Evolutionary conservation across 2,797 vertebrate genomes (phyloP).

Genomic region (Clarias fuscus): DNA sequence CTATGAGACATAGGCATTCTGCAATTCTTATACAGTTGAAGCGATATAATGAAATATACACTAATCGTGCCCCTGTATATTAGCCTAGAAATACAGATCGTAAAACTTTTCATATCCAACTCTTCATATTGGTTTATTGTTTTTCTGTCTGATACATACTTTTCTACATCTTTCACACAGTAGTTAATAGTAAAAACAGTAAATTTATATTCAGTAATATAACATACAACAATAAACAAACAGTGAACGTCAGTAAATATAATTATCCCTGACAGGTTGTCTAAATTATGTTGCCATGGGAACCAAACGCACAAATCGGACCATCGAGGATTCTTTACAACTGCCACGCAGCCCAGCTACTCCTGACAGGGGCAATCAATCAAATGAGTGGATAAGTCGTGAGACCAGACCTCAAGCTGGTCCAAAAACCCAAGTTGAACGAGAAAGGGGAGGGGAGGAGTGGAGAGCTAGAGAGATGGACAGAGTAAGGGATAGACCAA

Average conservation of each 20-base stretch:
- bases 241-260: constrained; percentile 37
- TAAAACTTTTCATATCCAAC: neutral
- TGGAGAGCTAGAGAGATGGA: constrained; percentile 58
- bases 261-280: constrained; percentile 64
- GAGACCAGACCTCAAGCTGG: constrained; percentile 67
- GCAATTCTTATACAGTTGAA: neutral
- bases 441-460: constrained; percentile 56
- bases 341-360: constrained; percentile 61
- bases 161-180: neutral
- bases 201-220: neutral
- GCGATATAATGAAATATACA: neutral
- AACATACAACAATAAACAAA: constrained; percentile 4
- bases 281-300: constrained; percentile 70
- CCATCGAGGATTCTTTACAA: constrained; percentile 60
- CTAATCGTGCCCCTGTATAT: neutral
- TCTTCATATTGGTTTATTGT: neutral
- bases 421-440: constrained; percentile 55
- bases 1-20: neutral
- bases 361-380: constrained; percentile 64
- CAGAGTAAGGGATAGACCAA: constrained; percentile 31
- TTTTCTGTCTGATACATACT: neutral
- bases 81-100: neutral
- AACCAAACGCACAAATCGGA: constrained; percentile 68
- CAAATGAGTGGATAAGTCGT: constrained; percentile 62
- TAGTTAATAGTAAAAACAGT: neutral